These are phyloP conservation scores for Argynnis bischoffii DNA, from an alignment of 2,888 invertebrate genomes.

Conservation along the genomic window DNA sequence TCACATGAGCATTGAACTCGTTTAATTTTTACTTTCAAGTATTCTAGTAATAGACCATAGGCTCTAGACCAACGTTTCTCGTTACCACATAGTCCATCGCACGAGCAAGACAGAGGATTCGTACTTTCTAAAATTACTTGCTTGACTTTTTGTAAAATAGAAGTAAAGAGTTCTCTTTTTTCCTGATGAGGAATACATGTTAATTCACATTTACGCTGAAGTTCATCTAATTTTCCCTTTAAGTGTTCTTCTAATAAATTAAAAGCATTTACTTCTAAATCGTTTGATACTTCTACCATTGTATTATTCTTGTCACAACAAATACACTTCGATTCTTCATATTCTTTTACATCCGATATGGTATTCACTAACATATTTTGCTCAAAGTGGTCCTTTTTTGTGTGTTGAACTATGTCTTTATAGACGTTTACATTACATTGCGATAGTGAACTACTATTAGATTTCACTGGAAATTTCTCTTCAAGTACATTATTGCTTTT, in stretches of 20 bases:
- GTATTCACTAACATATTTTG: not conserved
- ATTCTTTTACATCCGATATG: not conserved
- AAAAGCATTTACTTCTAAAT: slow-evolving; percentile 70
- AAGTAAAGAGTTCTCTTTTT: slow-evolving; percentile 57
- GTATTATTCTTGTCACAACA: slow-evolving; percentile 52
- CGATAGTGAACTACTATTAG: not conserved
- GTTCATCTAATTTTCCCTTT: slow-evolving; percentile 58
- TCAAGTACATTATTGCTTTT: too few relatives aligned
- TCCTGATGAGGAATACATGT: slow-evolving; percentile 54
- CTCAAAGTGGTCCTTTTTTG: not conserved
- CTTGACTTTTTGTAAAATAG: slow-evolving; percentile 61
- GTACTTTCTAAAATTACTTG: slow-evolving; percentile 61
- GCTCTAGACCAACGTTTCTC: slow-evolving; percentile 70
- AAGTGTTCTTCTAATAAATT: slow-evolving; percentile 66
- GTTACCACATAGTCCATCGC: slow-evolving; percentile 43
- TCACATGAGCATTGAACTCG: slow-evolving; percentile 61
- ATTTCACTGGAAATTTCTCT: not conserved
- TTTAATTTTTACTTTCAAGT: slow-evolving; percentile 70
- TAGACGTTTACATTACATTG: not conserved
- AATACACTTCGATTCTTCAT: slow-evolving; percentile 46
- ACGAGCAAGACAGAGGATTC: slow-evolving; percentile 55
- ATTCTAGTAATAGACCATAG: slow-evolving; percentile 69
- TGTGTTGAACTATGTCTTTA: not conserved
- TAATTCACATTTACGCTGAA: slow-evolving; percentile 53
- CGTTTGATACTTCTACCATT: slow-evolving; percentile 48